phyloP scores from a whole-genome alignment of 2,797 vertebrate genomes.

The Spea hammondii region DNA sequence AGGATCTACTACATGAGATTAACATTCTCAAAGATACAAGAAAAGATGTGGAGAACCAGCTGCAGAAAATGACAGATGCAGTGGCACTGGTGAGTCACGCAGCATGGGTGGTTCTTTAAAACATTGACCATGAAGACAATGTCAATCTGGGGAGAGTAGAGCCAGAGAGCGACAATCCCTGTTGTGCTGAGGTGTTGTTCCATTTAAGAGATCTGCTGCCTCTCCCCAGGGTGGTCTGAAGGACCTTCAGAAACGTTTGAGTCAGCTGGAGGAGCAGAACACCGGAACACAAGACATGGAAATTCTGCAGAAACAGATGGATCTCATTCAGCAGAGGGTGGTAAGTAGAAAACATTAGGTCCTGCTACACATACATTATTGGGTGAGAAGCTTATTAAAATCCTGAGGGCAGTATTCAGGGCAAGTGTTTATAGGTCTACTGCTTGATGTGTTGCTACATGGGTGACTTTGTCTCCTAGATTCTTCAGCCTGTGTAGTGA shows the following conservation, averaged over 20 bases:
- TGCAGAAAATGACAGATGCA: slow-evolving; percentile 54
- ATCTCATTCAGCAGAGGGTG: neutral
- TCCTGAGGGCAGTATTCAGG: too few relatives aligned
- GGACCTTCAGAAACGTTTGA: neutral
- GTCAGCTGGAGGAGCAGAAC: neutral
- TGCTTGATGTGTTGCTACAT: too few relatives aligned
- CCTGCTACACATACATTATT: neutral
- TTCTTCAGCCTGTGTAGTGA: too few relatives aligned
- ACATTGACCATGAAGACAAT: neutral
- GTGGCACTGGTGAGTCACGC: slow-evolving; percentile 50
- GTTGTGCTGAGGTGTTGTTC: neutral
- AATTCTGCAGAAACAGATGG: neutral
- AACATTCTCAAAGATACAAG: slow-evolving; percentile 56
- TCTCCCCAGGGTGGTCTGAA: neutral
- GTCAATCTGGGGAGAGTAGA: neutral
- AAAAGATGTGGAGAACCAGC: slow-evolving; percentile 51
- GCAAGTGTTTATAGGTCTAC: too few relatives aligned
- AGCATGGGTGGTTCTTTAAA: neutral
- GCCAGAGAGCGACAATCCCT: neutral
- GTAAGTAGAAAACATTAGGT: neutral
- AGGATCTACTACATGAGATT: slow-evolving; percentile 64
- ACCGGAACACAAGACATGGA: neutral
- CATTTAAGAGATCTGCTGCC: too few relatives aligned
- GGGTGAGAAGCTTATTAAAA: too few relatives aligned
- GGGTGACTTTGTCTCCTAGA: too few relatives aligned